These are phyloP conservation scores for Rhingia campestris DNA, from an alignment of 2,888 invertebrate genomes.

Conservation along the genomic window DNA sequence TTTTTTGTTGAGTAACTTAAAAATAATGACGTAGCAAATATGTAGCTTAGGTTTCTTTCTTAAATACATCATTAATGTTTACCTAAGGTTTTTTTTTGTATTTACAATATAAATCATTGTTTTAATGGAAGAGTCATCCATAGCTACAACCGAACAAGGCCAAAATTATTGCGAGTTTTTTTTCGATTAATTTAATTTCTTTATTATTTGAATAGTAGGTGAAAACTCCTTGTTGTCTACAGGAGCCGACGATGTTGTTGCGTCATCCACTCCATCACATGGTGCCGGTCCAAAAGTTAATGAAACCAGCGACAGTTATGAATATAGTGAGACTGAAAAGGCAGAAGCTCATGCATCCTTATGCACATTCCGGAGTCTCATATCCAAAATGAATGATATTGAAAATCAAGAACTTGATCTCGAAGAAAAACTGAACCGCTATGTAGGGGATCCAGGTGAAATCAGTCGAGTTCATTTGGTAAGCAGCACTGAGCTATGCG, in stretches of 20 bases:
- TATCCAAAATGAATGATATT: constrained; percentile 24
- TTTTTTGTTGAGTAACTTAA: too few species aligned
- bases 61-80: too few species aligned
- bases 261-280: constrained; percentile 4
- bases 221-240: background rate
- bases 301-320: background rate
- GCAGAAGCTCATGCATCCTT: constrained; percentile 1
- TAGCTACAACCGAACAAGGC: too few species aligned
- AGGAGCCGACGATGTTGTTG: background rate
- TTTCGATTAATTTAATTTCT: background rate
- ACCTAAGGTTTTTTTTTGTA: too few species aligned
- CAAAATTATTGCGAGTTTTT: background rate
- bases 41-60: too few species aligned
- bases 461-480: constrained; percentile 30
- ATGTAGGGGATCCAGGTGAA: constrained; percentile 38
- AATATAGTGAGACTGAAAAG: background rate
- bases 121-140: too few species aligned
- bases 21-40: too few species aligned
- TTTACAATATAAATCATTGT: too few species aligned
- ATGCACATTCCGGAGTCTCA: constrained; percentile 14
- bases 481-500: constrained; percentile 26
- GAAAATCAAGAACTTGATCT: constrained; percentile 10
- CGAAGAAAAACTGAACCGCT: constrained; percentile 32
- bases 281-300: background rate
- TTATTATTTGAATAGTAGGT: background rate